Base-by-base conservation (phyloP, 2,797 vertebrate genomes). In the Macropodus opercularis region DNA sequence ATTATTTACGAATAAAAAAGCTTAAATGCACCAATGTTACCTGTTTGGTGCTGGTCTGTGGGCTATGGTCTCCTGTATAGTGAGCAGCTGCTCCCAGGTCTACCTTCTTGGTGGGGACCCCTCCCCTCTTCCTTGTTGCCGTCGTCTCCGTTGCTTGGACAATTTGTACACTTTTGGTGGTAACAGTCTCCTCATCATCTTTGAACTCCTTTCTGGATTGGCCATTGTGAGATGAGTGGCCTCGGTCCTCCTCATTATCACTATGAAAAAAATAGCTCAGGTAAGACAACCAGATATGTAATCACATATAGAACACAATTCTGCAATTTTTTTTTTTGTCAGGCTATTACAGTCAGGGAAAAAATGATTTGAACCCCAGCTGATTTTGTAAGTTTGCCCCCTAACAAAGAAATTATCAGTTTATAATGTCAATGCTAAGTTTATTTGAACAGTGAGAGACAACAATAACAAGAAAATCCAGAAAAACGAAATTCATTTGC, bases 161-260 rank as follows among this genome's bases (percentile, higher is more conserved):
- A 64, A 98, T 96, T 41, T 95, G 93, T 73, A 96, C 92, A 55
- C 95, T 96, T 92, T 96, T 98, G 23, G 95, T 96, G 17, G 96
- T 97, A 74, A 97, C 95, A 0, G 94, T 98, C 75, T 98, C 96
- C 67, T 98, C 96, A 71, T 97, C 96, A 61, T 99, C 97, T 93
- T 96, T 98, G 83, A 97, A 98, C 76, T 98, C 96, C 70, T 92
- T 93, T 75, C 92, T 93, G 3, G 87, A 40, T 62, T 90, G 87
- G 8, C 92, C 91, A 75, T 95, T 94, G 79, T 93, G 91, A 7
- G 92, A 89, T 17, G 92, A 91, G 42, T 89, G 92, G 52, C 94
- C 87, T 7, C 86, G 59, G 5, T 94, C 92, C 63, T 93, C 97
- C 54, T 99, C 97, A 0, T 92, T 91, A 85, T 99, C 97, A 76